Conservation (phyloP, 2,113 vertebrate species). For the Myrmophylax atrothorax region DNA sequence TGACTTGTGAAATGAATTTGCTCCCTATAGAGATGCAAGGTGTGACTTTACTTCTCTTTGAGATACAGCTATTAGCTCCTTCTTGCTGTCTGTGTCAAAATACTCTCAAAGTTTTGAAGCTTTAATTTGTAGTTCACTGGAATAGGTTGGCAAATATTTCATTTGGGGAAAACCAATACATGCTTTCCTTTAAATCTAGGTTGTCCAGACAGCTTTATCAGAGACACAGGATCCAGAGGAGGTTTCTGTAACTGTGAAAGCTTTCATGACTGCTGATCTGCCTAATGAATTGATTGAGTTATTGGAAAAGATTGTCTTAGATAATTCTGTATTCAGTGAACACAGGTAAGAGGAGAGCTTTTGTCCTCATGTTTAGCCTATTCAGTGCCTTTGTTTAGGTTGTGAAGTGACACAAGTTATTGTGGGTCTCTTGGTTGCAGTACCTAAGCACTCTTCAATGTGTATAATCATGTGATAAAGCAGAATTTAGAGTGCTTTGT, state of each 20-base stretch:
- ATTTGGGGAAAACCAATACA: background rate
- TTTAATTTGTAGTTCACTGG: background rate
- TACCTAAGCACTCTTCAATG: background rate
- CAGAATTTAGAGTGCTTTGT: background rate
- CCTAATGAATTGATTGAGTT: constrained; percentile 92
- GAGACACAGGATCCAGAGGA: constrained; percentile 94
- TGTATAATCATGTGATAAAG: background rate
- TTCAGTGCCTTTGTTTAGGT: background rate
- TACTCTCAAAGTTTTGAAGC: background rate
- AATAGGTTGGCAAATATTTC: background rate
- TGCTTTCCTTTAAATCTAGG: constrained; percentile 73
- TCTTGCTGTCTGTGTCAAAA: background rate
- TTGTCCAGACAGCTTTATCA: constrained; percentile 91
- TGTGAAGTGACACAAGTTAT: background rate
- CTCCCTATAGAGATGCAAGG: background rate
- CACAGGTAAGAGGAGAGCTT: constrained; percentile 79
- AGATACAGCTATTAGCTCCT: background rate
- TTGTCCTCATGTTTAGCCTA: background rate
- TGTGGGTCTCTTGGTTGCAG: background rate
- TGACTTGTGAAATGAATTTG: background rate
- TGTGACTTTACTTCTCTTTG: background rate
- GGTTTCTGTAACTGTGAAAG: constrained; percentile 90
- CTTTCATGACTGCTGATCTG: constrained; percentile 92
- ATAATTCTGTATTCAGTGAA: constrained; percentile 92
- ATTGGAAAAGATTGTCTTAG: constrained; percentile 91